Conservation (phyloP, 2,888 invertebrate species). For the Andrena praecox region DNA sequence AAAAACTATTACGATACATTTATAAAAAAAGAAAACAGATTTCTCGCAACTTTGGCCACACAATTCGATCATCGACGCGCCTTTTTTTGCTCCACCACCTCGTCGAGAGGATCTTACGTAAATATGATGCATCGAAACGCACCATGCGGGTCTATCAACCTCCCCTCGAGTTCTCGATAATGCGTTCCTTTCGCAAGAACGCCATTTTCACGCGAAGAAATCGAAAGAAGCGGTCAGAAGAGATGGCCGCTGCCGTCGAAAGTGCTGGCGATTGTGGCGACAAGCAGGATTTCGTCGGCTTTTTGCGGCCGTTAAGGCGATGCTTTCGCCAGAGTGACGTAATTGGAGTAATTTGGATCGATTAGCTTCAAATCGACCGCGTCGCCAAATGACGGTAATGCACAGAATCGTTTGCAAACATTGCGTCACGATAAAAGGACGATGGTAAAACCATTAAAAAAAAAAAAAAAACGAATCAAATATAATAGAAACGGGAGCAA, state of each 20-base stretch:
- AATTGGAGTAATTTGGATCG: slow-evolving; percentile 40
- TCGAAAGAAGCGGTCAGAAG: not conserved
- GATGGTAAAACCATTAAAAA: not conserved
- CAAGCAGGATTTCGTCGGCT: slow-evolving; percentile 39
- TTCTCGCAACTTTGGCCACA: slow-evolving; percentile 12
- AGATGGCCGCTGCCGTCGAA: slow-evolving; percentile 6
- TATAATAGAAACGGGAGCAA: not conserved
- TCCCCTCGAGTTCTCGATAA: slow-evolving; percentile 47
- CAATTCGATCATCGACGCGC: slow-evolving; percentile 6
- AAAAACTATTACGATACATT: not conserved
- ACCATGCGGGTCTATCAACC: slow-evolving; percentile 16
- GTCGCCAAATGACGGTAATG: slow-evolving; percentile 37
- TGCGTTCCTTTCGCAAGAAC: slow-evolving; percentile 46
- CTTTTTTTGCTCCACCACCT: slow-evolving; percentile 2
- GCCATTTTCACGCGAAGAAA: not conserved
- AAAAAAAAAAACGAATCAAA: not conserved
- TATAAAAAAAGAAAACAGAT: not conserved
- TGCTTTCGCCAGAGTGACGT: slow-evolving; percentile 45
- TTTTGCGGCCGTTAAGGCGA: slow-evolving; percentile 59
- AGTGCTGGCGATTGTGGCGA: not conserved
- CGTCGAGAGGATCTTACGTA: slow-evolving; percentile 48
- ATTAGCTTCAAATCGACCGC: slow-evolving; percentile 48
- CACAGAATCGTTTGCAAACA: slow-evolving; percentile 29
- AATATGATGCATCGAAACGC: slow-evolving; percentile 24
- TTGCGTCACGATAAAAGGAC: slow-evolving; percentile 29